Evolutionary conservation across 2,113 vertebrate genomes (phyloP).

Genomic region (Catharus bicknelli): DNA sequence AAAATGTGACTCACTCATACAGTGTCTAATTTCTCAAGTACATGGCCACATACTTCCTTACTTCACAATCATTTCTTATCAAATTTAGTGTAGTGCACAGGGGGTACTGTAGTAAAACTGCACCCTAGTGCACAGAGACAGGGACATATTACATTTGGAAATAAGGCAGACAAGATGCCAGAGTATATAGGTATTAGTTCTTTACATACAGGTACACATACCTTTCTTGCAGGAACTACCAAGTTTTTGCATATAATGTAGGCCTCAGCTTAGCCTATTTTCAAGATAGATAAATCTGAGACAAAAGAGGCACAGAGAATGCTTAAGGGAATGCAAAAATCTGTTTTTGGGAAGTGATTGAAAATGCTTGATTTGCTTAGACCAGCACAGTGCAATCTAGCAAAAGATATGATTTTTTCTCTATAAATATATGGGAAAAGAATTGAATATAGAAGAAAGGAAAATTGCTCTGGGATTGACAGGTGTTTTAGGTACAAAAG

Average conservation of each 20-base stretch:
- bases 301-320: not conserved
- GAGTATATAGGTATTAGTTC: not conserved
- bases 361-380: slow-evolving; percentile 17
- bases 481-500: not conserved
- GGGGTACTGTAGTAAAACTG: not conserved
- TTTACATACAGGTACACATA: not conserved
- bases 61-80: not conserved
- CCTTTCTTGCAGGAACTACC: not conserved
- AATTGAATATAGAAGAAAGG: slow-evolving; percentile 1
- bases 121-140: accelerated
- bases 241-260: not conserved
- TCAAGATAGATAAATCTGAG: not conserved
- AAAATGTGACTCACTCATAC: not conserved
- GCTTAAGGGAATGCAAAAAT: not conserved
- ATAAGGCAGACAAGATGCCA: not conserved
- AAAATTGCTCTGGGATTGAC: not conserved
- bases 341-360: not conserved
- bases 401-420: not conserved
- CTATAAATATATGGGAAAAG: not conserved
- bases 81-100: not conserved
- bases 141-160: not conserved
- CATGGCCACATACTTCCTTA: not conserved
- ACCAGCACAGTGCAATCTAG: not conserved
- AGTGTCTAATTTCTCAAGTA: not conserved
- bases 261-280: not conserved